These are phyloP conservation scores for Athetis lepigone DNA, from an alignment of 2,888 invertebrate species.

Conservation along the genomic window DNA sequence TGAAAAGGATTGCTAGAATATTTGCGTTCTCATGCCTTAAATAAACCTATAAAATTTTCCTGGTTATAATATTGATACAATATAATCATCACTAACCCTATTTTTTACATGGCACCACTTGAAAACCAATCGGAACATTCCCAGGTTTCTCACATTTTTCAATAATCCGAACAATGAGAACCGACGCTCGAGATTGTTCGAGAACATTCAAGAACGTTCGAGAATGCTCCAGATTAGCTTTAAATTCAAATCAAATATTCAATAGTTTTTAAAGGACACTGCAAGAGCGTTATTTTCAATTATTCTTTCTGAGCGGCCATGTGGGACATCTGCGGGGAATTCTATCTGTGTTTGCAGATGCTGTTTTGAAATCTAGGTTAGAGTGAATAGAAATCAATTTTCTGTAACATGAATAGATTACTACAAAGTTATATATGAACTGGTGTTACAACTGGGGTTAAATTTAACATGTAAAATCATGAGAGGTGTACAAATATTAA, in stretches of 20 bases:
- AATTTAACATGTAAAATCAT: too few relatives aligned
- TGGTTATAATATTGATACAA: background rate
- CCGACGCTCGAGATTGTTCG: conserved; percentile 12
- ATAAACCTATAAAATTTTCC: too few relatives aligned
- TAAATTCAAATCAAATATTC: conserved; percentile 56
- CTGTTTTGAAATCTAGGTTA: conserved; percentile 22
- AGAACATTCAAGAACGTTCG: conserved; percentile 11
- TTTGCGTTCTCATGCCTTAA: background rate
- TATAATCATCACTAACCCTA: background rate
- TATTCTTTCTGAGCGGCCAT: conserved; percentile 52
- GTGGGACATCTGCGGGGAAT: conserved; percentile 38
- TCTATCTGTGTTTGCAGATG: conserved; percentile 16
- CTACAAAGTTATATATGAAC: too few relatives aligned
- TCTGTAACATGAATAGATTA: too few relatives aligned
- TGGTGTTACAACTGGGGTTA: too few relatives aligned
- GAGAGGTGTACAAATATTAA: too few relatives aligned
- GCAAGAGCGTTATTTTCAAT: conserved; percentile 51
- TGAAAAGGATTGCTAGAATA: background rate
- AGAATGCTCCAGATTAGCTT: conserved; percentile 39
- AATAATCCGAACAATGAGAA: conserved; percentile 47
- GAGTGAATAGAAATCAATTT: too few relatives aligned
- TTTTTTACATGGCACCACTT: background rate
- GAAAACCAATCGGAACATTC: conserved; percentile 19
- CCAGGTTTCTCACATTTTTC: conserved; percentile 37
- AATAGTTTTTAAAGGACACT: conserved; percentile 45